phyloP scores from a whole-genome alignment of 1,140 invertebrate species.

The Bombus vancouverensis region DNA sequence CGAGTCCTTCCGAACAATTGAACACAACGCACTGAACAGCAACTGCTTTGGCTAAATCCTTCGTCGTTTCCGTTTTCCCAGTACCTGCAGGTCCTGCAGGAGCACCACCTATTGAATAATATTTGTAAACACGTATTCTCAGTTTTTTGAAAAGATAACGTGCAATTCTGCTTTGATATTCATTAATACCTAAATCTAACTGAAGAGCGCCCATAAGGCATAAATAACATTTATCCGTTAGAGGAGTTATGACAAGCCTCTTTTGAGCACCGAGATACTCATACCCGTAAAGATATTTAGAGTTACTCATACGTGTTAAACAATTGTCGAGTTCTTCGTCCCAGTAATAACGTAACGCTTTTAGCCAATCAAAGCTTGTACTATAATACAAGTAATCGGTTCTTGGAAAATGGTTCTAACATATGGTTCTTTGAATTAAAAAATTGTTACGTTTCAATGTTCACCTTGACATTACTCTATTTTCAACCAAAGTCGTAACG shows the following conservation, averaged over 20 bases:
- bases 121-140: background rate
- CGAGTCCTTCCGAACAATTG: constrained; percentile 93
- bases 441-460: constrained; percentile 29
- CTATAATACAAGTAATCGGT: constrained; percentile 73
- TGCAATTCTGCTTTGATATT: background rate
- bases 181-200: constrained; percentile 86
- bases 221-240: constrained; percentile 93
- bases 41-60: constrained; percentile 93
- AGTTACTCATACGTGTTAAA: constrained; percentile 89
- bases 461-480: constrained; percentile 85
- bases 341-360: constrained; percentile 96
- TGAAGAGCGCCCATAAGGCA: constrained; percentile 94
- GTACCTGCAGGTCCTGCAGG: constrained; percentile 95
- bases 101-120: constrained; percentile 85
- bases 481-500: constrained; percentile 88
- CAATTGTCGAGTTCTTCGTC: constrained; percentile 89
- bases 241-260: constrained; percentile 90
- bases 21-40: constrained; percentile 95
- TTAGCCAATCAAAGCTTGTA: constrained; percentile 93
- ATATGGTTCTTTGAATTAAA: background rate
- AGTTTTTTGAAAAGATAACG: background rate
- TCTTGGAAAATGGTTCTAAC: background rate
- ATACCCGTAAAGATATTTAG: constrained; percentile 93
- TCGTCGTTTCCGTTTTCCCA: constrained; percentile 97
- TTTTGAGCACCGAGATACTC: constrained; percentile 95